phyloP scores from a whole-genome alignment of 1,140 invertebrate genomes.

The Penaeus japonicus region DNA sequence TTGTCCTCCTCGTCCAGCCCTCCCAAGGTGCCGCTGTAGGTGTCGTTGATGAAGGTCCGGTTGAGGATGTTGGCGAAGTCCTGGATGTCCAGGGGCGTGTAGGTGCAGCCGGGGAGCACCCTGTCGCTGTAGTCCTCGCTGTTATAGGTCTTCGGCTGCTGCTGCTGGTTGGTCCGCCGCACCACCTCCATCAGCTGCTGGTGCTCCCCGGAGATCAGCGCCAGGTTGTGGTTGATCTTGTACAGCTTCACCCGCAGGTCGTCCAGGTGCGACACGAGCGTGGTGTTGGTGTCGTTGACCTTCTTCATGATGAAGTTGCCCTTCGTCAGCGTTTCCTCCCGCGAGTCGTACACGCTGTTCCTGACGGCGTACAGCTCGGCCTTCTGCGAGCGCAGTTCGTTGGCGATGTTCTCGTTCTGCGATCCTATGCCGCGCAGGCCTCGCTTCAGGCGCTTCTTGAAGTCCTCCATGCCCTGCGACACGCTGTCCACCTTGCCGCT shows the following conservation, averaged over 20 bases:
- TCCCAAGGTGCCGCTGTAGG: background rate
- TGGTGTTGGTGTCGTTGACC: conserved; percentile 50
- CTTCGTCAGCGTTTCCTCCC: conserved; percentile 55
- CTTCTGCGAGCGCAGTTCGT: conserved; percentile 57
- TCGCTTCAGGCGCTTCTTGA: conserved; percentile 51
- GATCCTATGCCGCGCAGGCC: conserved; percentile 47
- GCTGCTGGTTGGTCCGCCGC: conserved; percentile 18
- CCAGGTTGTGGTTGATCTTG: conserved; percentile 57
- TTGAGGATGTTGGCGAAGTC: conserved; percentile 41
- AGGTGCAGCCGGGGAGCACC: conserved; percentile 54
- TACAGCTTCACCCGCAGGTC: conserved; percentile 52
- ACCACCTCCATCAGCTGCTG: conserved; percentile 51
- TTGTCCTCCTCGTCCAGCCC: background rate
- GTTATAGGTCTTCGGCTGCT: conserved; percentile 17
- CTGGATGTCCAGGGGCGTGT: conserved; percentile 56
- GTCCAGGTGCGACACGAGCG: conserved; percentile 53
- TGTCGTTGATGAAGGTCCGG: conserved; percentile 37
- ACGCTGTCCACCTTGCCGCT: conserved; percentile 42
- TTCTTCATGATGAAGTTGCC: conserved; percentile 51
- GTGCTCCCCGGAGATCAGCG: conserved; percentile 51
- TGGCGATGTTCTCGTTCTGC: conserved; percentile 57
- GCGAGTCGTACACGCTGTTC: conserved; percentile 54
- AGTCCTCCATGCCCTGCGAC: conserved; percentile 29
- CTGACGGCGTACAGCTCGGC: conserved; percentile 56
- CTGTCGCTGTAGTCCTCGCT: conserved; percentile 41